Conservation (phyloP, 2,113 vertebrate genomes). For the Cyphomyrus plagiostoma region DNA sequence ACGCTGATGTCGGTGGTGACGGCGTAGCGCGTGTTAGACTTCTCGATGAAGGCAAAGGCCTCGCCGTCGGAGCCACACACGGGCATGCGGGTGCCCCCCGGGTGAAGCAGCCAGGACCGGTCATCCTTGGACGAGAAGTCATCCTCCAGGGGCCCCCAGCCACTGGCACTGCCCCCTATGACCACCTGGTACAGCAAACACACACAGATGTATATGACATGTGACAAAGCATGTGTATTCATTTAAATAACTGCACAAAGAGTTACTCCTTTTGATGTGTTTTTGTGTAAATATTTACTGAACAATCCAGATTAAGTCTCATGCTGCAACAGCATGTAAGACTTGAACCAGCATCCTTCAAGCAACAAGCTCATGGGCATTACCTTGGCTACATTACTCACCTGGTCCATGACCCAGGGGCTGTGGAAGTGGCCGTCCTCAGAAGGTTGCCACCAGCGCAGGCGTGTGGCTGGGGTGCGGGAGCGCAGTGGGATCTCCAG, state of each 20-base stretch:
- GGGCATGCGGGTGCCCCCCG: constrained; percentile 90
- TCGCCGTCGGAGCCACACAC: constrained; percentile 89
- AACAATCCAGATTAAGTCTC: not conserved
- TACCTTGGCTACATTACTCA: constrained; percentile 38
- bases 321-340: not conserved
- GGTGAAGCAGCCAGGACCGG: constrained; percentile 92
- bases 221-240: not conserved
- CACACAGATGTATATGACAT: not conserved
- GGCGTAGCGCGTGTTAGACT: constrained; percentile 91
- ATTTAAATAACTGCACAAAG: not conserved
- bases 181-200: constrained; percentile 66
- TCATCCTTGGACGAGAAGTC: constrained; percentile 83
- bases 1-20: constrained; percentile 89
- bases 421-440: constrained; percentile 92
- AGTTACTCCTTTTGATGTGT: not conserved
- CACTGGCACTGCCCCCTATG: constrained; percentile 91
- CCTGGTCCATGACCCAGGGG: constrained; percentile 92
- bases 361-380: not conserved
- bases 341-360: not conserved
- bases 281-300: not conserved
- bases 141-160: constrained; percentile 89
- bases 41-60: constrained; percentile 95
- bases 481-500: constrained; percentile 87
- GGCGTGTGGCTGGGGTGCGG: constrained; percentile 73
- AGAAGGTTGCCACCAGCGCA: constrained; percentile 97